Evolutionary conservation across 2,888 invertebrate species (phyloP).

Genomic region (Drosophila anomelani): DNA sequence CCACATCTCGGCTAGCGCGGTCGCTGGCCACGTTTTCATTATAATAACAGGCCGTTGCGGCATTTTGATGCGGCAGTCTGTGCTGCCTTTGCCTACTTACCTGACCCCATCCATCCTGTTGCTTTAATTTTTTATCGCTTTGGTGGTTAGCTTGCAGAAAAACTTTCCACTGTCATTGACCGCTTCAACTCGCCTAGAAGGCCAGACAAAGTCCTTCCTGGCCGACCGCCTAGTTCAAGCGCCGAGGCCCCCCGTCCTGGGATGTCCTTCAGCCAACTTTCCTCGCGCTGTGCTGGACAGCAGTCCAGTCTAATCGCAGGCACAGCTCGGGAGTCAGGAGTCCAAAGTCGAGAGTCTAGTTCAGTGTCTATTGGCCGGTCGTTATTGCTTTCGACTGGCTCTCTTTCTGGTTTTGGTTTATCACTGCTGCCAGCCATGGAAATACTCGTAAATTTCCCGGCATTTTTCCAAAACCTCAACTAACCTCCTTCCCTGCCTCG

Average conservation of each 20-base stretch:
- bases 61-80: constrained; percentile 68
- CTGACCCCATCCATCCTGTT: constrained; percentile 47
- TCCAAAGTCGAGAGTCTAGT: constrained; percentile 43
- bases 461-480: constrained; percentile 39
- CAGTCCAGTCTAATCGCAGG: constrained; percentile 24
- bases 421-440: constrained; percentile 75
- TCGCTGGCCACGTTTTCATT: constrained; percentile 69
- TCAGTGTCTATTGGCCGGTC: constrained; percentile 72
- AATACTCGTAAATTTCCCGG: constrained; percentile 75
- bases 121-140: constrained; percentile 77
- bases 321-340: constrained; percentile 15
- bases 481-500: constrained; percentile 22
- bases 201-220: constrained; percentile 22
- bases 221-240: constrained; percentile 32
- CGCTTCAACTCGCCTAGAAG: constrained; percentile 40
- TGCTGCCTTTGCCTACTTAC: constrained; percentile 6
- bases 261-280: constrained; percentile 72
- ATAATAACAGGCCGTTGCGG: constrained; percentile 76
- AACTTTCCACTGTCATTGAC: constrained; percentile 79
- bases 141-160: constrained; percentile 73
- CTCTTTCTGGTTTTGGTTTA: constrained; percentile 64
- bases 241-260: constrained; percentile 16
- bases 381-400: constrained; percentile 78
- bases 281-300: constrained; percentile 29
- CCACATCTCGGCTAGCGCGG: constrained; percentile 19